These are phyloP conservation scores for Suncus etruscus DNA, from an alignment of 2,113 vertebrate species.

Conservation along the genomic window DNA sequence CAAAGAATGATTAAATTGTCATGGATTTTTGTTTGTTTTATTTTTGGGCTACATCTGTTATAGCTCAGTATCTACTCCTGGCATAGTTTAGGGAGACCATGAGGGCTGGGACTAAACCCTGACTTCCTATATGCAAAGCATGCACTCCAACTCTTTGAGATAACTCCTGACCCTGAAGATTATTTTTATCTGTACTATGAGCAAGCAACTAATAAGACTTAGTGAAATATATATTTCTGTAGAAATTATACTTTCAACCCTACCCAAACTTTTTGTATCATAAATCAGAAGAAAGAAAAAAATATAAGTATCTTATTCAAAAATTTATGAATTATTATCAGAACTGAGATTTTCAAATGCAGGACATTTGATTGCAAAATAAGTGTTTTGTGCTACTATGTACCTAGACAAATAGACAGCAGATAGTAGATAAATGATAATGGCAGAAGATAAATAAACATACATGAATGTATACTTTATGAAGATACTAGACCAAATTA, in stretches of 20 bases:
- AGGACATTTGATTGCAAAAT: neutral
- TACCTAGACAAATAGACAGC: neutral
- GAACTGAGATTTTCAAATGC: neutral
- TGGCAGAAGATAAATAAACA: neutral
- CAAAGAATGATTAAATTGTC: constrained; percentile 25
- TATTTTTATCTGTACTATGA: constrained; percentile 34
- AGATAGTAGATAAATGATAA: neutral
- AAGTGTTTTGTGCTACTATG: neutral
- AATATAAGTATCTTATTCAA: constrained; percentile 33
- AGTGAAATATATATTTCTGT: constrained; percentile 33
- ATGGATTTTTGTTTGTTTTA: neutral
- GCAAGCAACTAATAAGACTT: neutral
- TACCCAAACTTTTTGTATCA: neutral
- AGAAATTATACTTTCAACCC: constrained; percentile 12
- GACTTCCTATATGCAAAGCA: too few species aligned
- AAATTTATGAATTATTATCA: constrained; percentile 6
- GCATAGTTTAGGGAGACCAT: too few species aligned
- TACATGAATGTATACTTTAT: neutral
- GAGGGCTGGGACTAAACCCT: too few species aligned
- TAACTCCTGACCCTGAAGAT: neutral
- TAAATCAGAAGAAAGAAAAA: constrained; percentile 43
- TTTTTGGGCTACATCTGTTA: too few species aligned
- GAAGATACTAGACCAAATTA: neutral
- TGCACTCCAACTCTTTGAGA: too few species aligned
- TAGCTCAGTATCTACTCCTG: too few species aligned